Evolutionary conservation across 2,888 invertebrate genomes (phyloP), one percentile per base, ranked within the genome.

Genomic region (Lissonota sp.): DNA sequence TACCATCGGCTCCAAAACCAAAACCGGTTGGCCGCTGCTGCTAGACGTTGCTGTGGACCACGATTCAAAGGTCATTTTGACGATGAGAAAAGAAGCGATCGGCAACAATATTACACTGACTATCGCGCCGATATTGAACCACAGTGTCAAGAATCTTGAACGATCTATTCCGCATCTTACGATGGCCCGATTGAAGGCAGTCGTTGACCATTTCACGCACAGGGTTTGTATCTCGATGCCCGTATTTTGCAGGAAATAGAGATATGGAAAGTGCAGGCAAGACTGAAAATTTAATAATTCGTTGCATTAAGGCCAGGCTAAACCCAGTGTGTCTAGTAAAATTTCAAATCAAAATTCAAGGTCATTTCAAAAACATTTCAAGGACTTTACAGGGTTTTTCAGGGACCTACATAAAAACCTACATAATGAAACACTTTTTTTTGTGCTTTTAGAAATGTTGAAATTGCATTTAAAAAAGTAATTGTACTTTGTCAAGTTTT

Each of bases 241-340:
- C 1, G 96, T 96, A 74, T 95, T 96, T 90, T 96, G 95, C 80
- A 97, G 90, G 88, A 97, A 96, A 84, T 95, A 95, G 84, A 96
- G 94, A 90, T 97, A 97, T 0, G 97, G 97, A 90, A 96, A 96
- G 90, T 96, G 96, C 93, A 96, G 96, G 92, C 97, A 97, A 90
- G 96, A 96, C 97, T 97, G 94, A 84, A 93, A 95, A 93, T 26
- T 26, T 26, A 26, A 26, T 26, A 26, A 26, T 26, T 26, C 26
- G 26, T 26, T 3, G 26, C 26, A 26, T 26, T 26, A 26, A 26
- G 26, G 26, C 26, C 1, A 26, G 26, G 26, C 26, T 3, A n/a
- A n/a, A n/a, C n/a, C n/a, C n/a, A n/a, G n/a, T n/a, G n/a, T n/a
- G n/a, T n/a, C n/a, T n/a, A n/a, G n/a, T n/a, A n/a, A n/a, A n/a